Evolutionary conservation across 2,113 vertebrate genomes (phyloP), one percentile per base, ranked within the genome.

Genomic region (Podiceps cristatus): DNA sequence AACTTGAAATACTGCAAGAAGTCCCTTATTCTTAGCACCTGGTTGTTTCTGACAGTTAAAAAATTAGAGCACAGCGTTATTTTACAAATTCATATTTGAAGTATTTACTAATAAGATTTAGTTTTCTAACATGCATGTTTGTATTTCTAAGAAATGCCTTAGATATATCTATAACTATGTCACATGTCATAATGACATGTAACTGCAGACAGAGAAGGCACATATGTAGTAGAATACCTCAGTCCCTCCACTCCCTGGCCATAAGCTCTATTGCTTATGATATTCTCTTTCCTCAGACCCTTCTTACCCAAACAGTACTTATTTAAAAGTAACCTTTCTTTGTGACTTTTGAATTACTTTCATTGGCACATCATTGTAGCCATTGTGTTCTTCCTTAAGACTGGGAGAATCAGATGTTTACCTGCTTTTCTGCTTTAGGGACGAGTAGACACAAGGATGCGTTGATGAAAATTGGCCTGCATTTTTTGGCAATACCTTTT

Each of bases 1-100:
- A 95, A 86, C 45, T 47, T 66, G 20, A 73, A 89, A n/a, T 58
- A 52, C 17, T 69, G 49, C 63, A 84, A 15, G 9, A 76, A 47
- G 19, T 89, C 91, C 82, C 63, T 58, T 89, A 88, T 29, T 74
- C 49, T 20, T 22, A 64, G 40, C 71, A 15, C 28, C n/a, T 3
- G 2, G 28, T 74, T 83, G 59, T 52, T 95, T 93, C 77, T 74
- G 33, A 13, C 44, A 62, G 50, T 83, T 71, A 37, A 88, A 92
- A 90, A 75, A 19, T 13, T 44, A 83, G 2, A 5, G 37, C 31
- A 68, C 9, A 15, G 14, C 7, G 24, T 63, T 76, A 88, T 33
- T 86, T 86, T 75, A 68, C 11, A 45, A 78, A 78, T 45, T 75
- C 3, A 1, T 63, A 68, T 60, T 78, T 60, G 6, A 87, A 71